Evolutionary conservation across 1,140 invertebrate genomes (phyloP).

Genomic region (Cydia pomonella): DNA sequence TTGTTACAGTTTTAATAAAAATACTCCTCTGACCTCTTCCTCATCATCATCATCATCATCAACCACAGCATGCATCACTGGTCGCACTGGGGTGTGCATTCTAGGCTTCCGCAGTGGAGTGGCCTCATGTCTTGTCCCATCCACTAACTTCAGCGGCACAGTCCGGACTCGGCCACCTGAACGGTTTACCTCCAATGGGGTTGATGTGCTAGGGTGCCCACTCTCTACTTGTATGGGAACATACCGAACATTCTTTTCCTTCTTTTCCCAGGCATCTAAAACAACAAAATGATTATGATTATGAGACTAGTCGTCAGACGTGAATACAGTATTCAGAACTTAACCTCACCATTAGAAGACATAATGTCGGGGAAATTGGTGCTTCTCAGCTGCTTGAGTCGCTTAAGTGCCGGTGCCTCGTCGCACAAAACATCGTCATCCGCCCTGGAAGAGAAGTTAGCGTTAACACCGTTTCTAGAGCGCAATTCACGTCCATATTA

Average conservation of each 20-base stretch:
- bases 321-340: slow-evolving; percentile 8
- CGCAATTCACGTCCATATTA: neutral
- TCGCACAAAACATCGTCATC: slow-evolving; percentile 66
- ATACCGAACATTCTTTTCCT: slow-evolving; percentile 63
- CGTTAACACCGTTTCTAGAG: neutral
- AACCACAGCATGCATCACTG: slow-evolving; percentile 55
- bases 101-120: slow-evolving; percentile 55
- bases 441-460: slow-evolving; percentile 53
- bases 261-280: slow-evolving; percentile 62
- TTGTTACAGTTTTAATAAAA: no score
- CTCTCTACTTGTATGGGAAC: slow-evolving; percentile 67
- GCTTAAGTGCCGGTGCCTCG: slow-evolving; percentile 63
- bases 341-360: slow-evolving; percentile 53
- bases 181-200: slow-evolving; percentile 56
- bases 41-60: slow-evolving; percentile 62
- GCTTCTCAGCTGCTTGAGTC: slow-evolving; percentile 57
- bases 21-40: no score
- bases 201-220: slow-evolving; percentile 67
- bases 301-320: neutral
- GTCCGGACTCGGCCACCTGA: slow-evolving; percentile 43
- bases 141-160: slow-evolving; percentile 59
- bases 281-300: slow-evolving; percentile 34
- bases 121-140: slow-evolving; percentile 52
- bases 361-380: slow-evolving; percentile 61
- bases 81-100: slow-evolving; percentile 57